Conservation (phyloP, 2,888 invertebrate species). For the Gortyna flavago region DNA sequence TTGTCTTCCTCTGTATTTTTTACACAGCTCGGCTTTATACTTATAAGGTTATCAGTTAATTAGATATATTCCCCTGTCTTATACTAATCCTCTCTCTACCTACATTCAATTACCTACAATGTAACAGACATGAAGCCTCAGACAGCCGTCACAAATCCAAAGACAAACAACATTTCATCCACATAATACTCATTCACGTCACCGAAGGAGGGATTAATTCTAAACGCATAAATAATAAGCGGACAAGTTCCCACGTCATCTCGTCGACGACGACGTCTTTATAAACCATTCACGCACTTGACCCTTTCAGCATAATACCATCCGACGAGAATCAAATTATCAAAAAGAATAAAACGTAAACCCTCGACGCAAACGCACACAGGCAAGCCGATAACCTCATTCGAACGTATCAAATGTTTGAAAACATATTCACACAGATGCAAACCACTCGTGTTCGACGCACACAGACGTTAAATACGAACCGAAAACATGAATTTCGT, state of each 20-base stretch:
- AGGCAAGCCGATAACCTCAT: constrained; percentile 81
- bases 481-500: constrained; percentile 65
- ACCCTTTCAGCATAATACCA: constrained; percentile 84
- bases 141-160: constrained; percentile 49
- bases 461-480: constrained; percentile 60
- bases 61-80: neutral
- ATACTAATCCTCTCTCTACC: constrained; percentile 13
- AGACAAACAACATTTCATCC: constrained; percentile 54
- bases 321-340: constrained; percentile 81
- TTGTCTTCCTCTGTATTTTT: neutral
- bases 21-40: too few relatives aligned
- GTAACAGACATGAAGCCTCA: constrained; percentile 31
- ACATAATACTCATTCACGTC: constrained; percentile 64
- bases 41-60: neutral
- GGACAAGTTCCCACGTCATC: constrained; percentile 84
- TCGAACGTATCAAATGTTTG: constrained; percentile 79
- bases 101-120: constrained; percentile 29
- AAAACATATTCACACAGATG: constrained; percentile 71
- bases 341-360: constrained; percentile 82
- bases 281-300: constrained; percentile 86
- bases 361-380: constrained; percentile 75
- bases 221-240: constrained; percentile 78
- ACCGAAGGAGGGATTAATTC: constrained; percentile 65
- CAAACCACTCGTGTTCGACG: constrained; percentile 44
- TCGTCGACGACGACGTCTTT: constrained; percentile 85